Percentiles rank a stretch among this genome's conserved stretches.
phyloP scores from a whole-genome alignment of 1,140 invertebrate genomes.

The Muscidifurax raptorellus region DNA sequence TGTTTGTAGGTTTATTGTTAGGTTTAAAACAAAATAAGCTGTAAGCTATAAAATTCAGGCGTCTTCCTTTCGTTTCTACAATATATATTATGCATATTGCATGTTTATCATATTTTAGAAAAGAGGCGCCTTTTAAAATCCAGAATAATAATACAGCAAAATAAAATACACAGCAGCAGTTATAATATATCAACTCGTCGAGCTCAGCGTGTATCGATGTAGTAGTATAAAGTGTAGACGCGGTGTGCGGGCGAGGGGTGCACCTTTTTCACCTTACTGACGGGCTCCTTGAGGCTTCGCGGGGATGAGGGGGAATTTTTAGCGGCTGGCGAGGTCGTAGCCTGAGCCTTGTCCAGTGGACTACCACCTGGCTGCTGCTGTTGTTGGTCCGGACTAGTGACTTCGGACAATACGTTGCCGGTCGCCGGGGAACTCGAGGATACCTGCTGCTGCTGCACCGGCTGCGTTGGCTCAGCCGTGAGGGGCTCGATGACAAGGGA shows the following conservation, averaged over 20 bases:
- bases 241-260: slow-evolving; percentile 61
- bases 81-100: neutral
- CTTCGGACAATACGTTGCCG: neutral
- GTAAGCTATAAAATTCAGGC: neutral
- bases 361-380: neutral
- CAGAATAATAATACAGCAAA: neutral
- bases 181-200: neutral
- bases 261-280: slow-evolving; percentile 80
- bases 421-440: neutral
- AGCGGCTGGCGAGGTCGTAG: slow-evolving; percentile 67
- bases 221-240: slow-evolving; percentile 28
- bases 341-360: neutral
- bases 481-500: slow-evolving; percentile 67
- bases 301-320: slow-evolving; percentile 76
- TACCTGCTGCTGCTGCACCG: slow-evolving; percentile 63
- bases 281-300: slow-evolving; percentile 78
- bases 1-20: slow-evolving; percentile 10
- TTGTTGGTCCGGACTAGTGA: neutral
- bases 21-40: neutral
- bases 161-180: neutral
- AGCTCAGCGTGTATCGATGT: slow-evolving; percentile 42
- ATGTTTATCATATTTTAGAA: neutral
- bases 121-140: neutral
- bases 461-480: slow-evolving; percentile 74
- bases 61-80: neutral